These are phyloP conservation scores for Atherinomorus stipes DNA, from an alignment of 2,113 vertebrate genomes.

Conservation along the genomic window DNA sequence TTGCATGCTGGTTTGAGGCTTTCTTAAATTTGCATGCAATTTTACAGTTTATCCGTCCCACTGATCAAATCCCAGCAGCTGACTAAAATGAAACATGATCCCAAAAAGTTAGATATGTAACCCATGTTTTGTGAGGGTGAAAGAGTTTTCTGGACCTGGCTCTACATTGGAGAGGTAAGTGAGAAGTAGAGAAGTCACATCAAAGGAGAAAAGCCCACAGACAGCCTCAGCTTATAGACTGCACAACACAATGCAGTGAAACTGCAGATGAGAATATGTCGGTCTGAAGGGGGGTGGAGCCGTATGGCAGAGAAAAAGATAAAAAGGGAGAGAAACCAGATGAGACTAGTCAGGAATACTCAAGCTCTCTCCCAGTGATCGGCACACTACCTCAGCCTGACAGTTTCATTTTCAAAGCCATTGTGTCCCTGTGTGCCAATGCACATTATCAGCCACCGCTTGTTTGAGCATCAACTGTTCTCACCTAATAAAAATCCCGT, in stretches of 20 bases:
- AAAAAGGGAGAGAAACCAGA: slow-evolving; percentile 60
- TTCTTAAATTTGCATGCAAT: neutral
- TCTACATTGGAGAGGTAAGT: too few species aligned
- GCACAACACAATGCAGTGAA: slow-evolving; percentile 52
- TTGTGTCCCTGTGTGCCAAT: slow-evolving; percentile 52
- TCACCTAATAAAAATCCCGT: slow-evolving; percentile 22
- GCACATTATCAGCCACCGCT: slow-evolving; percentile 39
- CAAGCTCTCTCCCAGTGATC: slow-evolving; percentile 50
- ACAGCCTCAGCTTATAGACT: slow-evolving; percentile 27
- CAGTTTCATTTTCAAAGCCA: slow-evolving; percentile 66
- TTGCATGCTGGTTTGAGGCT: neutral
- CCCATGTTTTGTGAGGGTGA: too few species aligned
- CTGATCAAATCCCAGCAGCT: neutral
- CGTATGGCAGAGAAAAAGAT: slow-evolving; percentile 29
- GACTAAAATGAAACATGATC: neutral
- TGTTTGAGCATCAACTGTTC: slow-evolving; percentile 31
- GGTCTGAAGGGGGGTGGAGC: slow-evolving; percentile 1
- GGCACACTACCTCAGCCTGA: slow-evolving; percentile 58
- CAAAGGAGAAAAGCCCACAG: slow-evolving; percentile 24
- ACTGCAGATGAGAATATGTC: slow-evolving; percentile 66
- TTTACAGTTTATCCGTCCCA: neutral
- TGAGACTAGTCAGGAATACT: slow-evolving; percentile 56
- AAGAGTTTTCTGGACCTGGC: too few species aligned
- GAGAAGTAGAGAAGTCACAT: neutral
- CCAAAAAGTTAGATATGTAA: too few species aligned